Conservation (phyloP, 92 coral and sea anemone species). For the Siderastrea siderea region DNA sequence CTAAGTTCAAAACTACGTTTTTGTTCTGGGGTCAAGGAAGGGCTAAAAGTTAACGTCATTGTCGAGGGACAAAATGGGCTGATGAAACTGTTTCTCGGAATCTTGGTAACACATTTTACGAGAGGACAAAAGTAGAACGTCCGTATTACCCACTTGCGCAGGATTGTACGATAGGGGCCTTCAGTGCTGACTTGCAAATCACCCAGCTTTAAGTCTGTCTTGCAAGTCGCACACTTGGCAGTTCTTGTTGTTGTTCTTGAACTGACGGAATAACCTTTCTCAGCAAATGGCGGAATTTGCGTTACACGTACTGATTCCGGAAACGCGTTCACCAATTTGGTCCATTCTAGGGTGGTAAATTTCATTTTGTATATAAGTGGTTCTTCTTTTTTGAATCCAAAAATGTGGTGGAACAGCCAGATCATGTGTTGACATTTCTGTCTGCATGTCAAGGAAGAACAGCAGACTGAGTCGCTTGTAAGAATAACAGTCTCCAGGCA, state of each 20-base stretch:
- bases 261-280: background rate
- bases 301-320: constrained; percentile 38
- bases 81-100: constrained; percentile 15
- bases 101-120: background rate
- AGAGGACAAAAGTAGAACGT: constrained; percentile 48
- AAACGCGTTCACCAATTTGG: constrained; percentile 26
- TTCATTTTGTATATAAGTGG: constrained; percentile 37
- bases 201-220: constrained; percentile 17
- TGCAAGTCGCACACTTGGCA: constrained; percentile 62
- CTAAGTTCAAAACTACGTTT: background rate
- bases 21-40: constrained; percentile 13
- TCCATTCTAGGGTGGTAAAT: constrained; percentile 43
- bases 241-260: background rate
- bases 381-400: constrained; percentile 20
- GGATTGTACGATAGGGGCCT: constrained; percentile 52
- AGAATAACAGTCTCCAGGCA: constrained; percentile 17
- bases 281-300: constrained; percentile 1
- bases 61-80: constrained; percentile 7
- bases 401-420: constrained; percentile 39
- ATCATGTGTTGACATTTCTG: constrained; percentile 16
- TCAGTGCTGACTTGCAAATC: constrained; percentile 58
- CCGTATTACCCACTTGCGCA: constrained; percentile 37
- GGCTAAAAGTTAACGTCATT: constrained; percentile 4
- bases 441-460: constrained; percentile 22
- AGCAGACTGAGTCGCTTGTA: constrained; percentile 18